Evolutionary conservation across 2,113 vertebrate species (phyloP), one percentile per base, ranked within the genome.

Genomic region (Perca fluviatilis): DNA sequence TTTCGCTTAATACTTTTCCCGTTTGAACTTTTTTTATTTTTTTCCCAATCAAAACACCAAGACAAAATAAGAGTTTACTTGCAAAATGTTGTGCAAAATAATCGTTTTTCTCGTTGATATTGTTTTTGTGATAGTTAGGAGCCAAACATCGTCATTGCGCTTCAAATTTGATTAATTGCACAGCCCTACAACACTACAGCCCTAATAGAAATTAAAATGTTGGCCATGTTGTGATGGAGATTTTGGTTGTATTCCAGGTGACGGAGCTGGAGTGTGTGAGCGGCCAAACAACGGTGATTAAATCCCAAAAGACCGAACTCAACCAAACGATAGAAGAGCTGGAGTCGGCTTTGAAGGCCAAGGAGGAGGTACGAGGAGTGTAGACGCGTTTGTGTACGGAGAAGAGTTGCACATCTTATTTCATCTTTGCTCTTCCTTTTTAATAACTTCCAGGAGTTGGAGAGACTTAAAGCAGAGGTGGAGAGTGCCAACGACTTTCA

Each of bases 181-280:
- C 36, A 9, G 8, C 36, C 36, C 36, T 40, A 40, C 25, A 25
- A 25, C 25, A 25, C 25, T 1, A 40, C 36, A 9, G 8, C 36
- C 36, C 36, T 40, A 40, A 40, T 40, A 11, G 40, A 40, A 40
- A 40, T 40, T 2, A 40, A 40, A 43, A 5, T 7, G 10, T 40
- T 19, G 2, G 16, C 13, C 3, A 2, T 2, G 54, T 3, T 7
- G n/a, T 9, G 25, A 46, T 9, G 15, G 33, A 1, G n/a, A 68
- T 85, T 87, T 23, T 3, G 16, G 6, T 40, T 71, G 36, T 63
- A 86, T 75, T 86, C 82, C 92, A 99, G 98, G 98, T 99, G 92
- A 99, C 98, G 6, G 98, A 99, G 86, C 95, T 99, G 79, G 98
- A 99, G 92, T 99, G 98, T 89, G 96, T 98, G 78, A 99, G 98